A percentile compares a stretch with the other conserved stretches of the same genome.
These are phyloP conservation scores for Corythornis cristatus DNA, from an alignment of 2,113 vertebrate species.

Conservation along the genomic window DNA sequence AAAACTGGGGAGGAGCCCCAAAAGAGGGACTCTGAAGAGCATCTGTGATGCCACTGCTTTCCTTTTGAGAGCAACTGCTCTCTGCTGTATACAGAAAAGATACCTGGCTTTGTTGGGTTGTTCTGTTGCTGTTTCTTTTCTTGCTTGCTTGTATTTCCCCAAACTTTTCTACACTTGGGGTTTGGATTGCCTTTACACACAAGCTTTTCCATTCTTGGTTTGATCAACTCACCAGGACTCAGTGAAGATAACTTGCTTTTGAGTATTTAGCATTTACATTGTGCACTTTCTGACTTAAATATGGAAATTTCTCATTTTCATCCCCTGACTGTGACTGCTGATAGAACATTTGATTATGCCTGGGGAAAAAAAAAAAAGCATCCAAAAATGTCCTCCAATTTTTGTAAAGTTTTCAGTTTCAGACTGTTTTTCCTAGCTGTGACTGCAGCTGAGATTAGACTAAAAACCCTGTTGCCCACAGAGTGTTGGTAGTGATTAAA, in stretches of 20 bases:
- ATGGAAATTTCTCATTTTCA: neutral
- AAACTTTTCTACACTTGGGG: neutral
- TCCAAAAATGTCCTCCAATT: neutral
- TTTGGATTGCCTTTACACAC: neutral
- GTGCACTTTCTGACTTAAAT: neutral
- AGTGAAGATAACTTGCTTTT: neutral
- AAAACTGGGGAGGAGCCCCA: neutral
- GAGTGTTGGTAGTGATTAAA: slow-evolving; percentile 13
- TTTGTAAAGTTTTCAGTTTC: slow-evolving; percentile 4
- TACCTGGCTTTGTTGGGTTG: too few relatives aligned
- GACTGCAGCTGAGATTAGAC: neutral
- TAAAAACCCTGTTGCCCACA: neutral
- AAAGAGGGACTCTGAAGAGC: neutral
- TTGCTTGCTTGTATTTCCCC: neutral
- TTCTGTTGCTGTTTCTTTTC: neutral
- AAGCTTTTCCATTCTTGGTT: neutral
- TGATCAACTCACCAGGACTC: neutral
- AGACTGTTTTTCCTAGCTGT: neutral
- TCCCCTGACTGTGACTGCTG: neutral
- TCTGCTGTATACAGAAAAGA: neutral
- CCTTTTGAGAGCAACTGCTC: neutral
- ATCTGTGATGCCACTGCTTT: neutral
- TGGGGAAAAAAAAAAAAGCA: neutral
- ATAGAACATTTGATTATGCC: neutral
- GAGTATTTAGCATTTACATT: neutral